Evolutionary conservation across 1,140 invertebrate genomes (phyloP).

Genomic region (Leptonema lineaticorne): DNA sequence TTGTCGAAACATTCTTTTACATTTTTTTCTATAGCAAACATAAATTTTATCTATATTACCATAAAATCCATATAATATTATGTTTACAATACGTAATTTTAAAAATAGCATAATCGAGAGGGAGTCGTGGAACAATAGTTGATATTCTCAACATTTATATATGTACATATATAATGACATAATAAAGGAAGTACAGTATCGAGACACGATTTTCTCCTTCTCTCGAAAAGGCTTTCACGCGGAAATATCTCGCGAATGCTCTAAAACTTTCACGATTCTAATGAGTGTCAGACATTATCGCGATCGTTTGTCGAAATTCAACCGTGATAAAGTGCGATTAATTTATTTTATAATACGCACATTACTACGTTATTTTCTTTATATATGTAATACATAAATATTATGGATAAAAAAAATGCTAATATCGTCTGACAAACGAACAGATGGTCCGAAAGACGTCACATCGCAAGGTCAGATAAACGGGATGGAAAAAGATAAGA

Average conservation of each 20-base stretch:
- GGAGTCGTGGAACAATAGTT: not conserved
- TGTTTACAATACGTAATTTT: no score
- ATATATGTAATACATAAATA: not conserved
- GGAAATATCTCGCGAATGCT: constrained; percentile 1
- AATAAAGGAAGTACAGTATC: not conserved
- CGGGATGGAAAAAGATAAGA: constrained; percentile 13
- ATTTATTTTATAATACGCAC: not conserved
- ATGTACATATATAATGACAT: constrained; percentile 7
- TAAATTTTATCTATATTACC: no score
- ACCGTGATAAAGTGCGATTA: not conserved
- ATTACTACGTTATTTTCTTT: not conserved
- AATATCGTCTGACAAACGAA: no score
- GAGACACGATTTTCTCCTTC: constrained; percentile 12
- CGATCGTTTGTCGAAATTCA: not conserved
- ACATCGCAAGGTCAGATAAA: constrained; percentile 9
- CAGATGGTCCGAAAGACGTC: not conserved
- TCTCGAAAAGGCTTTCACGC: constrained; percentile 4
- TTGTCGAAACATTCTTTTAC: no score
- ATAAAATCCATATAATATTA: no score
- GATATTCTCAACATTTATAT: not conserved
- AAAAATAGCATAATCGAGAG: no score
- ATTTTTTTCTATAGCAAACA: no score
- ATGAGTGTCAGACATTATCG: not conserved
- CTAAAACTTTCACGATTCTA: constrained; percentile 11
- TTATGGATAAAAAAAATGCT: no score